These are phyloP conservation scores for Phaethornis superciliosus DNA, from an alignment of 2,113 vertebrate genomes.

Conservation along the genomic window DNA sequence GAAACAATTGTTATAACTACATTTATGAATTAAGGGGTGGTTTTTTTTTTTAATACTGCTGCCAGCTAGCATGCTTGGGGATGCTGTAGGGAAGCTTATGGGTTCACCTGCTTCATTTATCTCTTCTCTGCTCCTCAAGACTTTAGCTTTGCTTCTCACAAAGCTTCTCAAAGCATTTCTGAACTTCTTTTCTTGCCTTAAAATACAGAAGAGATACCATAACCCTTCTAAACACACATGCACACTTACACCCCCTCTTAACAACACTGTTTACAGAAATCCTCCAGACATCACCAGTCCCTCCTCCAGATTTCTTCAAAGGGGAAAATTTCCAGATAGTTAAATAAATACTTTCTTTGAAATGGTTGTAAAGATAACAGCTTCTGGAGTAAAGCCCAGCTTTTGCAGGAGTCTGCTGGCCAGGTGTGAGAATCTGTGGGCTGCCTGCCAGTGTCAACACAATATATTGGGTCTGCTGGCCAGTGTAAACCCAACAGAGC, in stretches of 20 bases:
- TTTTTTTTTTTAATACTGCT: constrained; percentile 1
- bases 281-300: neutral
- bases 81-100: neutral
- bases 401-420: constrained; percentile 14
- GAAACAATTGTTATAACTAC: neutral
- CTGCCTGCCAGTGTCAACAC: constrained; percentile 36
- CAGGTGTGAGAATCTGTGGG: constrained; percentile 12
- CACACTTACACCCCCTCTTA: neutral
- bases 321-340: neutral
- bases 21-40: neutral
- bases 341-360: constrained; percentile 53
- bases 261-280: neutral
- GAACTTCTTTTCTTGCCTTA: neutral
- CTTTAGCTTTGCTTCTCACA: neutral
- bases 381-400: constrained; percentile 46
- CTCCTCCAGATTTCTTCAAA: neutral
- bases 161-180: neutral
- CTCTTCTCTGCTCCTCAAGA: neutral
- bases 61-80: neutral
- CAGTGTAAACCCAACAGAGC: neutral
- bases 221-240: neutral
- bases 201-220: neutral
- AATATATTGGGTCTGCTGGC: neutral
- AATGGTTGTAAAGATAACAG: constrained; percentile 35
- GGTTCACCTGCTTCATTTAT: constrained; percentile 38